Evolutionary conservation across 2,113 vertebrate genomes (phyloP).

Genomic region (Tragelaphus buxtoni): DNA sequence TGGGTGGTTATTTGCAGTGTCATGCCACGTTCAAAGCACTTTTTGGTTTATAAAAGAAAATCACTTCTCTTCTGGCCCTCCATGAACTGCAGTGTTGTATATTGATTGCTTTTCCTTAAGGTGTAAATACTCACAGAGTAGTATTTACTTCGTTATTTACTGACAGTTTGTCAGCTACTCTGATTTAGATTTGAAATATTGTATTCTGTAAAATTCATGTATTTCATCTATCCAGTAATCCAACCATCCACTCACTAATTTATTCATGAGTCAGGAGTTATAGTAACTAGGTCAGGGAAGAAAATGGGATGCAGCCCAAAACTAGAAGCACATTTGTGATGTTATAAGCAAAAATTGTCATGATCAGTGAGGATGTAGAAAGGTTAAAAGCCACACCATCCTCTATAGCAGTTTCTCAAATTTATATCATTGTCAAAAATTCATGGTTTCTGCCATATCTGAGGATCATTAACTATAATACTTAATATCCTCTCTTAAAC

Average conservation of each 20-base stretch:
- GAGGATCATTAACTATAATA: not conserved
- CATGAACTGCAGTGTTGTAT: not conserved
- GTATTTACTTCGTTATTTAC: not conserved
- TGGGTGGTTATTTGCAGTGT: not conserved
- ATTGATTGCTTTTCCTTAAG: not conserved
- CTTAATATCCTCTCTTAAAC: not conserved
- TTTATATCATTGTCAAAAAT: not conserved
- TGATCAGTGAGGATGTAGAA: no score
- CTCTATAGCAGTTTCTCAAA: not conserved
- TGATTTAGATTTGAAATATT: not conserved
- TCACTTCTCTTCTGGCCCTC: not conserved
- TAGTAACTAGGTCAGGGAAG: not conserved
- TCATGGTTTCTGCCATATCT: not conserved
- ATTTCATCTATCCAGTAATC: not conserved
- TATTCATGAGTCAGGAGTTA: not conserved
- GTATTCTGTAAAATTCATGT: not conserved
- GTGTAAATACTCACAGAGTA: not conserved
- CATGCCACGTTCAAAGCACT: not conserved
- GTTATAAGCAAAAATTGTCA: not conserved
- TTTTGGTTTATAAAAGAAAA: not conserved
- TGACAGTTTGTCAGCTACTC: not conserved
- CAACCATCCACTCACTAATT: no score
- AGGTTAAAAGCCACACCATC: no score
- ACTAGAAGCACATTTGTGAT: not conserved
- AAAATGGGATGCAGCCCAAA: not conserved